Base-by-base conservation (phyloP, 35 echinoderm and acorn worm genomes). In the Ptychodera flava region DNA sequence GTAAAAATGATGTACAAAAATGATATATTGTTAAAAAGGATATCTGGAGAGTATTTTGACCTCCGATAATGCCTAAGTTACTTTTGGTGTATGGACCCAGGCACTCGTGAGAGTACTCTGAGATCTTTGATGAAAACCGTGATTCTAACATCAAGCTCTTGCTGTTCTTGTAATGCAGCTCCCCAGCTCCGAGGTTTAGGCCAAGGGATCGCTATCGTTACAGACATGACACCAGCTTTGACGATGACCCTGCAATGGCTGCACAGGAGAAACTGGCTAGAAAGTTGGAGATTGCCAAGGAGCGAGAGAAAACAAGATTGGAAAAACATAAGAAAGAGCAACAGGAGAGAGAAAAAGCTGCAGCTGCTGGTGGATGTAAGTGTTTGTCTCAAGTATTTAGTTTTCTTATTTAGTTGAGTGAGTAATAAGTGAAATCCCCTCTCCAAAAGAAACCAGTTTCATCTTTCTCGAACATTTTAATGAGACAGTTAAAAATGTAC, bases 231-330 rank as follows among this genome's bases (percentile, higher is more conserved):
- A n/a, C n/a, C n/a, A 22, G 45, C 22, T 64, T 12, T 78, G 89
- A 76, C 22, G 81, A 88, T 78, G 95, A 98, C 81, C 76, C 90
- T n/a, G 95, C 95, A 2, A 92, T 98, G 84, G 87, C 93, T 79
- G 93, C 95, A 35, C 95, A 98, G 78, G 95, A 98, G 82, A 85
- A 84, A 30, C 79, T 98, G 37, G 92, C 95, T 0, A 87, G 92
- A 29, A 77, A 92, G 31, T 82, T 98, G 78, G 95, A 98, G 79
- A 82, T 90, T 75, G 95, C 95, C 45, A 94, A 92, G 76, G 91
- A 98, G 85, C 45, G 93, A 38, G 85, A 89, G 82, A 83, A 98
- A 33, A 90, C 89, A 78, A 91, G 84, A 80, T 88, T 94, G 78
- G 89, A 89, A 36, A 89, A 90, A 78, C 81, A 92, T 33, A 90